Conservation (phyloP, 1,140 invertebrate genomes). For the Colletes latitarsis region DNA sequence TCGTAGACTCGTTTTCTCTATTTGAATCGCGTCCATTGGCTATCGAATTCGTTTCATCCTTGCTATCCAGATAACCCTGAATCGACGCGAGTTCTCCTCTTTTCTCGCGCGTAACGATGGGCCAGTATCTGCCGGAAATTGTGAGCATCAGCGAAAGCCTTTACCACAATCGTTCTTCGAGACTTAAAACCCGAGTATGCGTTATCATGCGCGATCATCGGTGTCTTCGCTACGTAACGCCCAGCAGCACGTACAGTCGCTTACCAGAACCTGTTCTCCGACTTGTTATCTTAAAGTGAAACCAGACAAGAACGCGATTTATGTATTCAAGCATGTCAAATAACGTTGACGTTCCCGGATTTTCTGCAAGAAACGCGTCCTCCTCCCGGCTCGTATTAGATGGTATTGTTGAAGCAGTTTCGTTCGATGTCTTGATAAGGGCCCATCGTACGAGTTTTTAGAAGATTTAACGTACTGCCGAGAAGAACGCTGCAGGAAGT, state of each 20-base stretch:
- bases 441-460: background rate
- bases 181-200: conserved; percentile 12
- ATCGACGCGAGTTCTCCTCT: background rate
- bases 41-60: background rate
- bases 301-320: conserved; percentile 32
- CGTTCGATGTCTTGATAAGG: conserved; percentile 17
- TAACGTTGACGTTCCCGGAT: conserved; percentile 11
- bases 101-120: background rate
- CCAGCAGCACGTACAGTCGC: conserved; percentile 22
- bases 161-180: background rate
- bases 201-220: conserved; percentile 44
- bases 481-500: background rate
- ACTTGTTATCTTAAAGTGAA: conserved; percentile 34
- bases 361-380: conserved; percentile 12
- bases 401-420: background rate
- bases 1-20: too few relatives aligned
- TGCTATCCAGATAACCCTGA: background rate
- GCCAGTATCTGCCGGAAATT: conserved; percentile 29
- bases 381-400: background rate
- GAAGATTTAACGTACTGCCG: background rate
- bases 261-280: conserved; percentile 46
- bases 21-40: too few relatives aligned
- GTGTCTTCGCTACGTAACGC: conserved; percentile 42
- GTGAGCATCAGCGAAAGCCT: background rate
- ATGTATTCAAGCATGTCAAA: conserved; percentile 28